A percentile compares a stretch with the other conserved stretches of the same genome.
phyloP scores from a whole-genome alignment of 1,140 invertebrate genomes.

The Drosophila tristis region DNA sequence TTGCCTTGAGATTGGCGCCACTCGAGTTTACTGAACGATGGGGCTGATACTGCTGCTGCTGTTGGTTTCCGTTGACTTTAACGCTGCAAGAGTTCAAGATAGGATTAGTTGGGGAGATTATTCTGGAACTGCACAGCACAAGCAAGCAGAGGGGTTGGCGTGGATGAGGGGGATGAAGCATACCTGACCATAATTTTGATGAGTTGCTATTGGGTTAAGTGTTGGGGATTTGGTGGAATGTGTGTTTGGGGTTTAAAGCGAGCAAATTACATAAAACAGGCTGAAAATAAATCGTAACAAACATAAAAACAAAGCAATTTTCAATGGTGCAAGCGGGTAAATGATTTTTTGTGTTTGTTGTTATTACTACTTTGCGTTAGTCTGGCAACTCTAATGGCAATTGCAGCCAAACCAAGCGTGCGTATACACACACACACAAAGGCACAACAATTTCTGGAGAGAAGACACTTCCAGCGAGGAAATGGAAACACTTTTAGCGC shows the following conservation, averaged over 20 bases:
- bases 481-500: conserved; percentile 40
- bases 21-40: conserved; percentile 27
- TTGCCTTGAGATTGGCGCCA: conserved; percentile 19
- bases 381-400: conserved; percentile 2
- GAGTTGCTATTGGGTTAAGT: conserved; percentile 20
- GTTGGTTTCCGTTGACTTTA: conserved; percentile 42
- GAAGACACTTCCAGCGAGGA: conserved; percentile 28
- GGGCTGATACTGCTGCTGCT: conserved; percentile 33
- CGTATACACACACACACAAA: conserved; percentile 57
- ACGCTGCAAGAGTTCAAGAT: conserved; percentile 45
- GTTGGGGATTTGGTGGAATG: conserved; percentile 24
- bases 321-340: conserved; percentile 16
- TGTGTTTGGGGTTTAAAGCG: conserved; percentile 47
- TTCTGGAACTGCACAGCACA: background rate
- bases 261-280: conserved; percentile 46
- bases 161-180: conserved; percentile 31
- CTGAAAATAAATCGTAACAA: conserved; percentile 72
- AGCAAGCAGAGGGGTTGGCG: background rate
- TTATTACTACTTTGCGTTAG: background rate
- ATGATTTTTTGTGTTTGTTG: conserved; percentile 4
- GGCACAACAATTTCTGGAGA: background rate
- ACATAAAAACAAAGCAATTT: conserved; percentile 51
- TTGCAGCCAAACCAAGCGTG: conserved; percentile 31
- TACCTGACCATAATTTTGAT: conserved; percentile 73
- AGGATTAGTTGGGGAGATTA: background rate